Base-by-base conservation (phyloP, 2,888 invertebrate genomes). In the Lagria hirta region DNA sequence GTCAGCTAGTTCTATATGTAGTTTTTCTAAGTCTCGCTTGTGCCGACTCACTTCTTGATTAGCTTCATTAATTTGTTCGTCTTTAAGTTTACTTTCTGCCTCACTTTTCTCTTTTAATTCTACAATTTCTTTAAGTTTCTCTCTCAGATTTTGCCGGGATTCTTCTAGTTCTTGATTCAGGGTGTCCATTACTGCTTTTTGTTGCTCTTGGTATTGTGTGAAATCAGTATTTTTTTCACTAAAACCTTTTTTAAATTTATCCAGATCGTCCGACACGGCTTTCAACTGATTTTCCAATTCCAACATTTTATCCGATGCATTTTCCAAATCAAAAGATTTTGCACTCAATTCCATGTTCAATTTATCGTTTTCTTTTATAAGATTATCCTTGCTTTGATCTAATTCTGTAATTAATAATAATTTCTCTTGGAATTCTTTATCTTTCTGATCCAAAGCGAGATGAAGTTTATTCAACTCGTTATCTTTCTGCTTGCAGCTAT, bases 311-410 rank as follows among this genome's bases (percentile, higher is more conserved):
- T 49, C 41, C 13, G 11, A 15, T 7, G 38, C 17, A 11, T 10
- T 23, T 67, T 80, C 79, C 48, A 77, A 61, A 60, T 80, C 80
- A 61, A 74, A 68, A 45, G 73, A 66, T 73, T 75, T 79, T 45
- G 74, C 73, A 64, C 78, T 80, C 11, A 77, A 68, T 41, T 68
- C 65, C 61, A 67, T 64, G 52, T 66, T 66, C 2, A 70, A 40
- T 54, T 64, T 60, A 6, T 68, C 62, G 12, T 64, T 42, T 49
- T 67, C 64, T 53, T 68, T 67, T 10, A 32, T 16, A n/a, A 48
- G 16, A 18, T 41, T 22, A n/a, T 49, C 48, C 27, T 53, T 41
- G 3, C 50, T 24, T 30, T 51, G 52, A 27, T 64, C 58, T 8
- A 66, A 41, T 1, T 47, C 50, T 3, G 48, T 43, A 12, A 17